phyloP scores from a whole-genome alignment of 23 tunicate species.

The Styela clava region DNA sequence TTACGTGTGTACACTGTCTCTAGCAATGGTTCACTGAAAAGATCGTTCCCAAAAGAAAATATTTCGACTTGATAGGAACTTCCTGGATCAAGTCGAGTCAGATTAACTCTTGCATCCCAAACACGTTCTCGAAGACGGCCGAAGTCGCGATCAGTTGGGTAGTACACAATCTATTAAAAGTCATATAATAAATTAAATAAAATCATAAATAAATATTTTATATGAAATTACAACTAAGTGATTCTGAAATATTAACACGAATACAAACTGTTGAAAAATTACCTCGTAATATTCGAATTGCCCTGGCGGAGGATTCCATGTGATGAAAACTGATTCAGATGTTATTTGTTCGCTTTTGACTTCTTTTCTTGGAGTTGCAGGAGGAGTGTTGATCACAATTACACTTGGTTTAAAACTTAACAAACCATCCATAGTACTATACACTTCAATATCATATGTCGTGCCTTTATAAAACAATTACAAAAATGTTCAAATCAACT shows the following conservation, averaged over 20 bases:
- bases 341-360: conserved; percentile 27
- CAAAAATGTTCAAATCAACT: neutral
- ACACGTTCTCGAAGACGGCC: conserved; percentile 60
- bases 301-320: conserved; percentile 65
- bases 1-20: conserved; percentile 42
- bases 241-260: too few relatives aligned
- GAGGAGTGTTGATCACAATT: conserved; percentile 46
- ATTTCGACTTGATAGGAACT: conserved; percentile 50
- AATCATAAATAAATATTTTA: neutral
- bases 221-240: neutral
- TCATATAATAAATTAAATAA: neutral
- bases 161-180: conserved; percentile 51
- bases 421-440: conserved; percentile 45
- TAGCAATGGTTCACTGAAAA: conserved; percentile 55
- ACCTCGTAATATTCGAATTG: conserved; percentile 73
- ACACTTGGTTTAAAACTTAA: conserved; percentile 65
- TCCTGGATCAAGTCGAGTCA: conserved; percentile 46
- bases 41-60: conserved; percentile 46
- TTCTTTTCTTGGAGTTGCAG: conserved; percentile 46
- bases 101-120: conserved; percentile 37
- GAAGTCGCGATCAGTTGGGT: conserved; percentile 37
- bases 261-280: too few relatives aligned
- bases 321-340: conserved; percentile 33
- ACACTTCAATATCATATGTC: conserved; percentile 50
- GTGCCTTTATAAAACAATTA: conserved; percentile 39